Percentiles rank a stretch among this genome's conserved stretches.
These are phyloP conservation scores for Sceloporus undulatus DNA, from an alignment of 2,113 vertebrate species.

Conservation along the genomic window DNA sequence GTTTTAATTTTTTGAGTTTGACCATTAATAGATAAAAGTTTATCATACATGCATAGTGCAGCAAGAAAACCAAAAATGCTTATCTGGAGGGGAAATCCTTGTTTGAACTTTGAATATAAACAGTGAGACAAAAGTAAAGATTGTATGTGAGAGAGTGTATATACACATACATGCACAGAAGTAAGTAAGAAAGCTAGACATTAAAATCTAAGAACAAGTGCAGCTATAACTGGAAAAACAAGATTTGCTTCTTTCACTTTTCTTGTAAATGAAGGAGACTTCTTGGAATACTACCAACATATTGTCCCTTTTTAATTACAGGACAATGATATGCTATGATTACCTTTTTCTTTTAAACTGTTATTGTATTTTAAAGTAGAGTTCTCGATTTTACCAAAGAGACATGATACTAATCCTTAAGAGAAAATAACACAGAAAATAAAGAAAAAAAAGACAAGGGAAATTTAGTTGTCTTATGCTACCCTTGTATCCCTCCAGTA, in stretches of 20 bases:
- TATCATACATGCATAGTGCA: not conserved
- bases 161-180: constrained; percentile 8
- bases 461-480: constrained; percentile 58
- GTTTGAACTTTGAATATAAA: constrained; percentile 26
- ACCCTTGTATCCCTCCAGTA: not conserved
- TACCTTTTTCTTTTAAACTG: constrained; percentile 70
- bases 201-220: constrained; percentile 52
- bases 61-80: constrained; percentile 7
- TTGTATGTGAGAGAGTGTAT: not conserved
- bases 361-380: constrained; percentile 77
- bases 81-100: constrained; percentile 41
- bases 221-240: constrained; percentile 48
- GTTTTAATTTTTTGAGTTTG: fast-evolving
- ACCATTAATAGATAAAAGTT: not conserved
- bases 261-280: constrained; percentile 69
- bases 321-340: constrained; percentile 83
- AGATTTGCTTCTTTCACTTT: constrained; percentile 51
- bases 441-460: constrained; percentile 50
- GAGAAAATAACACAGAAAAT: constrained; percentile 65
- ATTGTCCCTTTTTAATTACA: constrained; percentile 72
- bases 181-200: constrained; percentile 7
- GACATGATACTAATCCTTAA: constrained; percentile 80
- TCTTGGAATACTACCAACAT: constrained; percentile 65
- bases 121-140: constrained; percentile 23
- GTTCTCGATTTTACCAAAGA: constrained; percentile 90